A percentile compares a stretch with the other conserved stretches of the same genome.
phyloP scores from a whole-genome alignment of 2,888 invertebrate species.

The Orchesella flavescens region DNA sequence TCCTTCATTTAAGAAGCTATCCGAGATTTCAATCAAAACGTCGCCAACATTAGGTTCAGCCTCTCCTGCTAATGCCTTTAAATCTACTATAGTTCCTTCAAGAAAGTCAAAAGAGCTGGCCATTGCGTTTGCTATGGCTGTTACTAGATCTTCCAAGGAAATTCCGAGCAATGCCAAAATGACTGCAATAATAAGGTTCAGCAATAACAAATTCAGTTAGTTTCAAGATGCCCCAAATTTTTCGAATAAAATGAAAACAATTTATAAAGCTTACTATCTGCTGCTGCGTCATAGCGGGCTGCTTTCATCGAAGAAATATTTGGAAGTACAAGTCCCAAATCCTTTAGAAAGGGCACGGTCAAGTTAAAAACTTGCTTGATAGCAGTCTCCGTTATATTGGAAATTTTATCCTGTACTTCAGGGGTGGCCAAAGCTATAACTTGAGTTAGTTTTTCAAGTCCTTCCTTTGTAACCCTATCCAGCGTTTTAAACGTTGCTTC shows the following conservation, averaged over 20 bases:
- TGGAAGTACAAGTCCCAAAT: conserved; percentile 54
- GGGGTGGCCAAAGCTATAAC: conserved; percentile 12
- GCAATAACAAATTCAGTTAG: neutral
- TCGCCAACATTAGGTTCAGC: conserved; percentile 36
- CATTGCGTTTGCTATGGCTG: conserved; percentile 20
- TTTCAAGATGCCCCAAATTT: neutral
- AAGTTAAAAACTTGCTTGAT: conserved; percentile 17
- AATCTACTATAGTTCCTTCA: neutral
- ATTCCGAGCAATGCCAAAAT: conserved; percentile 61
- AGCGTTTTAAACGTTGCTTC: conserved; percentile 16
- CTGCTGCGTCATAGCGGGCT: conserved; percentile 5
- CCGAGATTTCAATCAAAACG: conserved; percentile 16
- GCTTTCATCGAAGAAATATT: neutral
- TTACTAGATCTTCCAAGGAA: conserved; percentile 58
- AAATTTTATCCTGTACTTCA: conserved; percentile 23
- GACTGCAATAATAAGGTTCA: conserved; percentile 30
- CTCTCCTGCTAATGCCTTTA: conserved; percentile 32
- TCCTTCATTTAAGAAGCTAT: conserved; percentile 37
- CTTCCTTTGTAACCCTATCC: conserved; percentile 1
- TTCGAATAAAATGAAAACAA: neutral
- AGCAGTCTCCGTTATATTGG: conserved; percentile 27
- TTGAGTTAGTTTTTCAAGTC: neutral
- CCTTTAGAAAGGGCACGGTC: conserved; percentile 7
- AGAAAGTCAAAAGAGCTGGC: conserved; percentile 21
- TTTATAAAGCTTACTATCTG: conserved; percentile 39